These are phyloP conservation scores for Lasiurus cinereus DNA, from an alignment of 2,113 vertebrate genomes.

Conservation along the genomic window DNA sequence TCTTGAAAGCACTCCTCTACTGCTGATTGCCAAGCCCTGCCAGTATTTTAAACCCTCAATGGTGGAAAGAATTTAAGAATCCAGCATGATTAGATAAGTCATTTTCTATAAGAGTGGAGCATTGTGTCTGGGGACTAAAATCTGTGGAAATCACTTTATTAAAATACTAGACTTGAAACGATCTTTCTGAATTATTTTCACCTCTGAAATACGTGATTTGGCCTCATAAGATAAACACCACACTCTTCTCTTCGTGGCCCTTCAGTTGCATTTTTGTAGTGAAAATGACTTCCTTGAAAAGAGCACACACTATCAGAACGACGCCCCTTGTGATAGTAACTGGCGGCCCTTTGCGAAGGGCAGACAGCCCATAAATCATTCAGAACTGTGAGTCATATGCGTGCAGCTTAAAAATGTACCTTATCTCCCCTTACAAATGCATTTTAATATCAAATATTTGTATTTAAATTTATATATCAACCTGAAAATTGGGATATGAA, in stretches of 20 bases:
- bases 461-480: conserved; percentile 67
- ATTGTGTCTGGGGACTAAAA: not conserved
- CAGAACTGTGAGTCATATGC: conserved; percentile 21
- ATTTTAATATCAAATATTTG: conserved; percentile 66
- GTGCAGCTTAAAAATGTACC: conserved; percentile 56
- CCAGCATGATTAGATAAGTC: not conserved
- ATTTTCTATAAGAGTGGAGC: not conserved
- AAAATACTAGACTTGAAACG: conserved; percentile 18
- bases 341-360: conserved; percentile 70
- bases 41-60: not conserved
- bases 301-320: conserved; percentile 72
- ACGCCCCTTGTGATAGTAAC: conserved; percentile 72
- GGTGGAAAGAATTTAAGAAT: conserved; percentile 23
- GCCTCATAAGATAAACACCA: conserved; percentile 51
- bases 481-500: not conserved
- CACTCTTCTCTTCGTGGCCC: not conserved
- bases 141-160: conserved; percentile 22
- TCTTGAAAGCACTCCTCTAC: not conserved
- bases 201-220: conserved; percentile 56
- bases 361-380: conserved; percentile 81
- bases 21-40: not conserved
- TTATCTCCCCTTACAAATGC: not conserved
- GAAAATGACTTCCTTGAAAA: conserved; percentile 75
- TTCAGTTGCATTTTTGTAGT: conserved; percentile 51
- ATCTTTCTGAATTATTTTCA: conserved; percentile 23